Base-by-base conservation (phyloP, 2,797 vertebrate species). In the Gymnothorax javanicus region DNA sequence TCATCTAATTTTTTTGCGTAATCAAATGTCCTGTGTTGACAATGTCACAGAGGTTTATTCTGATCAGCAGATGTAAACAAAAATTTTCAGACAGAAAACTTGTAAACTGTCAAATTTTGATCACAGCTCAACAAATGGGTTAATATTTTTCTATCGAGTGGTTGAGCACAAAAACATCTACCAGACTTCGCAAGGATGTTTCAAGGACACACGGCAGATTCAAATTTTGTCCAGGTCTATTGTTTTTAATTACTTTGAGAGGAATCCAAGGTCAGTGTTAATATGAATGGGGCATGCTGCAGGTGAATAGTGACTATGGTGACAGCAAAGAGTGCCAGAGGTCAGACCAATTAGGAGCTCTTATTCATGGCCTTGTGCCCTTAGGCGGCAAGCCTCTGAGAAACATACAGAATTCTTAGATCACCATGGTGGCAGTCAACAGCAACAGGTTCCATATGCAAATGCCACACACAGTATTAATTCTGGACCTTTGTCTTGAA, bases 121-220 rank as follows among this genome's bases (percentile, higher is more conserved):
- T 43, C 33, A 43, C 33, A 1, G 33, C 33, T 43, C 33, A 43
- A 43, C 33, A 43, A 43, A 2, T 43, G 33, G 33, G 33, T 43
- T 43, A 67, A n/a, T n/a, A 67, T 67, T 67, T 67, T 7, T 67
- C 23, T n/a, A 67, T 13, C 43, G 5, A 50, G 7, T 7, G 71
- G 71, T 73, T 73, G 27, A 33, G 15, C 27, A 77, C 73, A 77
- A 12, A 15, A 50, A 77, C 33, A 77, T 50, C 43, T 77, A 77
- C 33, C 73, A 77, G 73, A 7, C 77, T 81, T 81, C 8, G n/a
- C 77, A 81, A 81, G 15, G 73, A 12, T 81, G 77, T 23, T 77
- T 52, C 20, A 43, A 17, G 50, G 20, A 81, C 20, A 27, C 77
- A 11, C 23, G 52, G 17, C 50, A 81, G 77, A 81, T 54, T 52